phyloP scores from a whole-genome alignment of 2,888 invertebrate species.

The Incurvaria masculella region DNA sequence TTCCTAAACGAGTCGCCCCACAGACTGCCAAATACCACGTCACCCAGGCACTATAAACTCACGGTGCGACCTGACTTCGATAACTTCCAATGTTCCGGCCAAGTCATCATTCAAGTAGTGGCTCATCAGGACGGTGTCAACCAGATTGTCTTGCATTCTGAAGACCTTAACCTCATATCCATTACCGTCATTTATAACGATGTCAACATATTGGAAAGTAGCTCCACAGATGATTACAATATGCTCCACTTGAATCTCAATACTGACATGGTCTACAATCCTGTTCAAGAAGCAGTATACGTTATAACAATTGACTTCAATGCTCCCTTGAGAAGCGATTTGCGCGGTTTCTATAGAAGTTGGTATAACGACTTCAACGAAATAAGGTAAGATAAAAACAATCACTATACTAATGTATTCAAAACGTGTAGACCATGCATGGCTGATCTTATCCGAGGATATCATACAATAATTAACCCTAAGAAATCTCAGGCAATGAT shows the following conservation, averaged over 20 bases:
- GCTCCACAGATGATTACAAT: too few relatives aligned
- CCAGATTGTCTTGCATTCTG: constrained; percentile 35
- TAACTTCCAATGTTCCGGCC: constrained; percentile 27
- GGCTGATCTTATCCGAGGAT: too few relatives aligned
- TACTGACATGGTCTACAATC: constrained; percentile 22
- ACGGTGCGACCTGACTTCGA: constrained; percentile 39
- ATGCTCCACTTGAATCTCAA: too few relatives aligned
- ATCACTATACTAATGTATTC: too few relatives aligned
- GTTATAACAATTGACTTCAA: constrained; percentile 26
- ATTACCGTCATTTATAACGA: constrained; percentile 35
- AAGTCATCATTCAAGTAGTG: constrained; percentile 29
- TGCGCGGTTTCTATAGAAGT: constrained; percentile 43
- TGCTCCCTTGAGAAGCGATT: constrained; percentile 33
- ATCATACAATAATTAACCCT: too few relatives aligned
- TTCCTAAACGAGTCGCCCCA: too few relatives aligned
- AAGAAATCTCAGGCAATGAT: too few relatives aligned
- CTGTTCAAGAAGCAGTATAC: constrained; percentile 21
- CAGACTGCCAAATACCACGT: constrained; percentile 48
- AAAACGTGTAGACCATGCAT: too few relatives aligned
- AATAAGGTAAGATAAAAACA: too few relatives aligned
- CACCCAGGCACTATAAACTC: constrained; percentile 51
- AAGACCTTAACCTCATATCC: constrained; percentile 27
- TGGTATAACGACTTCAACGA: constrained; percentile 32
- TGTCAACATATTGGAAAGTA: constrained; percentile 13
- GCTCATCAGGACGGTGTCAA: constrained; percentile 27